Percentiles rank a stretch among this genome's conserved stretches.
phyloP scores from a whole-genome alignment of 2,888 invertebrate genomes.

The Brenthis daphne region DNA sequence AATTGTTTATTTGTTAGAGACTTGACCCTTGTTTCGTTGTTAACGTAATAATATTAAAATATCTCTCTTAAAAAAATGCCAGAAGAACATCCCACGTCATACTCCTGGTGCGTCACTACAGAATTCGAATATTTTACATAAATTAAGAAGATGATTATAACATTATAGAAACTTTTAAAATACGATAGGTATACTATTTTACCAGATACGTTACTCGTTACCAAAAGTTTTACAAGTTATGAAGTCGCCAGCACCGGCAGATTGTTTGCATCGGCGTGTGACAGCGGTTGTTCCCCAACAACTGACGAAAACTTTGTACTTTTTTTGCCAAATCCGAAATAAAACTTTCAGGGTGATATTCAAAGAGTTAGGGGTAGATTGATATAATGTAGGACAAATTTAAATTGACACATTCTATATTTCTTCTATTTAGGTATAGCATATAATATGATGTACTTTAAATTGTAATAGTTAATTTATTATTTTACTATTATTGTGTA shows the following conservation, averaged over 20 bases:
- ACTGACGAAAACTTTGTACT: slow-evolving; percentile 57
- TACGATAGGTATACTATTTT: slow-evolving; percentile 45
- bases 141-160: too few relatives aligned
- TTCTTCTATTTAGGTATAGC: too few relatives aligned
- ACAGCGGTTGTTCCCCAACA: slow-evolving; percentile 46
- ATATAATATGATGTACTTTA: too few relatives aligned
- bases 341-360: slow-evolving; percentile 56
- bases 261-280: slow-evolving; percentile 59
- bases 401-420: background rate
- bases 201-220: slow-evolving; percentile 45
- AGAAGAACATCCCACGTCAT: slow-evolving; percentile 32
- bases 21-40: slow-evolving; percentile 46
- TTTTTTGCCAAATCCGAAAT: slow-evolving; percentile 53
- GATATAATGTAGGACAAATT: slow-evolving; percentile 12
- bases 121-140: too few relatives aligned
- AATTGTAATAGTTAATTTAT: too few relatives aligned
- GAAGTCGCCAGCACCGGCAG: slow-evolving; percentile 55
- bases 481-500: too few relatives aligned
- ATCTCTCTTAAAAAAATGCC: slow-evolving; percentile 33
- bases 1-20: slow-evolving; percentile 40
- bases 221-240: slow-evolving; percentile 62
- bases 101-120: too few relatives aligned
- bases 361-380: slow-evolving; percentile 38
- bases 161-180: background rate
- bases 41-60: slow-evolving; percentile 18